Evolutionary conservation across 1,140 invertebrate species (phyloP).

Genomic region (Drosophila teissieri): DNA sequence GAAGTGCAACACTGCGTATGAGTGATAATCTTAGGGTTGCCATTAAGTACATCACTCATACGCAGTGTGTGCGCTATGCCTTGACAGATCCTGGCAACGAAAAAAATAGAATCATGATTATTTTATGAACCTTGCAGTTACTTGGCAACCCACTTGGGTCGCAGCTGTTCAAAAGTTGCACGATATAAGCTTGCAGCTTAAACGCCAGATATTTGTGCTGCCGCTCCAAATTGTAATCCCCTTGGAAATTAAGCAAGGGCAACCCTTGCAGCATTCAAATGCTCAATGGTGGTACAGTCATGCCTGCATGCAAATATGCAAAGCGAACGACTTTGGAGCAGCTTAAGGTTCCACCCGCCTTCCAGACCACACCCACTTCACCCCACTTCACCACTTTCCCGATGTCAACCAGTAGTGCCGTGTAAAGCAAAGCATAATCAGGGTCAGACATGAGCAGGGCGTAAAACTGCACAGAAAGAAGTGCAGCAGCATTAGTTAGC

Average conservation of each 20-base stretch:
- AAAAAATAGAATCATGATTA: too few species aligned
- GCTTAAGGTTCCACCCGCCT: slow-evolving; percentile 24
- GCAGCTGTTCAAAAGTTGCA: neutral
- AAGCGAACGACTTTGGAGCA: slow-evolving; percentile 14
- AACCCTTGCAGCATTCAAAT: slow-evolving; percentile 25
- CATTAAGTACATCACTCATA: neutral
- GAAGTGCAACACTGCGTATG: neutral
- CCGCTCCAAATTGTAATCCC: slow-evolving; percentile 22
- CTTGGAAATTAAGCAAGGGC: slow-evolving; percentile 16
- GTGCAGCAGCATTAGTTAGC: too few species aligned
- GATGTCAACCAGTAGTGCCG: slow-evolving; percentile 9
- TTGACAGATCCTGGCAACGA: too few species aligned
- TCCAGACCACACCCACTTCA: neutral
- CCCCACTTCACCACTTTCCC: too few species aligned
- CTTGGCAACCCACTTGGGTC: too few species aligned
- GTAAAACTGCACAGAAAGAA: slow-evolving; percentile 9
- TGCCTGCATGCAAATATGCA: slow-evolving; percentile 20
- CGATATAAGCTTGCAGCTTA: neutral
- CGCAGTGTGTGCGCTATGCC: neutral
- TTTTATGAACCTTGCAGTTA: too few species aligned
- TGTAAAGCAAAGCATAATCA: slow-evolving; percentile 31
- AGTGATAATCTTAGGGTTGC: neutral
- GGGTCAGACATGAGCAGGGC: slow-evolving; percentile 13
- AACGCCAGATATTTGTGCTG: slow-evolving; percentile 1
- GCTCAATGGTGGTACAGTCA: slow-evolving; percentile 7